Evolutionary conservation across 2,113 vertebrate species (phyloP), one percentile per base, ranked within the genome.

Genomic region (Pao palembangensis): DNA sequence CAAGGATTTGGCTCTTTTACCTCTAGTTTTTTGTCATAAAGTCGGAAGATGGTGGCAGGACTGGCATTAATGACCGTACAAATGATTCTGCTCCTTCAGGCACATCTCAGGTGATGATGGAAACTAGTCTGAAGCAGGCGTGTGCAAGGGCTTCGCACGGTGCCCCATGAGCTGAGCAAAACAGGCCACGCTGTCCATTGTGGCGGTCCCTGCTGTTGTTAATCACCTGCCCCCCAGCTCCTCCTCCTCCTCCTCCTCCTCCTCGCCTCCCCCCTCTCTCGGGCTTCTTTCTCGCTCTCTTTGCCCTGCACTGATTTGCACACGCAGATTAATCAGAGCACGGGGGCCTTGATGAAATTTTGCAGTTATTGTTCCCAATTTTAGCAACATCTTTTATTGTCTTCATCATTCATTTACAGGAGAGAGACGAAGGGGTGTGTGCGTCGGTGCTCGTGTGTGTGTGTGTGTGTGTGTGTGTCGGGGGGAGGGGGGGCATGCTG

Each of bases 371-470:
- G 96, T 96, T 94, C 95, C 94, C 94, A 94, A 95, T 96, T 98
- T 97, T 96, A 97, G 95, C 94, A 98, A 95, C 94, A 96, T 98
- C 95, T 96, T 96, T 98, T 98, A 98, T 98, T 96, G 96, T 98
- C 94, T 95, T 96, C 96, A 99, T 98, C 95, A 96, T 93, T 99
- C 95, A 98, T 96, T 95, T 95, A 92, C 92, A 91, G 93, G 91
- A 91, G 91, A 74, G 53, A 46, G 69, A 43, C 14, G 55, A 62
- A 65, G 55, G 64, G 44, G 42, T 6, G 70, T 75, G 91, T 91
- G 94, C 97, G 43, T 16, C 1, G 12, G 47, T 17, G 47, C 16
- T 17, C 10, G 17, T 50, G 48, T 10, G 48, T 50, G 48, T 20
- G 17, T 38, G 34, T 12, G 10, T 38, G 34, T 12, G 34, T 38